These are phyloP conservation scores for Hetaerina americana DNA, from an alignment of 1,140 invertebrate genomes.

Conservation along the genomic window DNA sequence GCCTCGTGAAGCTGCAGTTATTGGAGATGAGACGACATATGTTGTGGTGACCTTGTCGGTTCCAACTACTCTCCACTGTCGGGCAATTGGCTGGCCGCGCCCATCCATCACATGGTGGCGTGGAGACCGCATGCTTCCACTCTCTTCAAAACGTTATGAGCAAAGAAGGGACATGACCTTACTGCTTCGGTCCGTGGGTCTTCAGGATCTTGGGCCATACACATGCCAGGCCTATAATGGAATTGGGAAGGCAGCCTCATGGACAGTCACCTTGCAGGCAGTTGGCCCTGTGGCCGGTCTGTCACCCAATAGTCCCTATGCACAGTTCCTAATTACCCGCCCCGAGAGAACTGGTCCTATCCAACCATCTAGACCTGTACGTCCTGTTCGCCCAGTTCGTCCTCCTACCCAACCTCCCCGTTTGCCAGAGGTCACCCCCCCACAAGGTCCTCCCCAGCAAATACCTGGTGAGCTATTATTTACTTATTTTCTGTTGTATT, in stretches of 20 bases:
- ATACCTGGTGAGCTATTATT: too few species aligned
- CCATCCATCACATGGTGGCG: constrained; percentile 79
- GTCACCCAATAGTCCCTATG: constrained; percentile 17
- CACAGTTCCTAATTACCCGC: constrained; percentile 1
- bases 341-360: neutral
- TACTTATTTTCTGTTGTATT: too few species aligned
- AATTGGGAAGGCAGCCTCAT: constrained; percentile 56
- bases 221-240: constrained; percentile 80
- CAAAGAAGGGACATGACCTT: constrained; percentile 59
- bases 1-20: constrained; percentile 32
- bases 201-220: constrained; percentile 64
- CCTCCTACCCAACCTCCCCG: constrained; percentile 18
- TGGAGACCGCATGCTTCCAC: constrained; percentile 55
- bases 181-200: constrained; percentile 51
- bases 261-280: constrained; percentile 55
- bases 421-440: neutral
- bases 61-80: constrained; percentile 59
- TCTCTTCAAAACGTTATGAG: constrained; percentile 54
- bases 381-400: constrained; percentile 8
- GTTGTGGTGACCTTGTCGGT: constrained; percentile 55
- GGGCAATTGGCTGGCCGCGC: constrained; percentile 65
- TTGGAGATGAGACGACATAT: constrained; percentile 40
- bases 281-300: constrained; percentile 41
- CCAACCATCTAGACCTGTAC: constrained; percentile 17
- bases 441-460: constrained; percentile 14